A percentile compares a stretch with the other conserved stretches of the same genome.
These are phyloP conservation scores for Pituophis catenifer DNA, from an alignment of 2,113 vertebrate genomes.

Conservation along the genomic window DNA sequence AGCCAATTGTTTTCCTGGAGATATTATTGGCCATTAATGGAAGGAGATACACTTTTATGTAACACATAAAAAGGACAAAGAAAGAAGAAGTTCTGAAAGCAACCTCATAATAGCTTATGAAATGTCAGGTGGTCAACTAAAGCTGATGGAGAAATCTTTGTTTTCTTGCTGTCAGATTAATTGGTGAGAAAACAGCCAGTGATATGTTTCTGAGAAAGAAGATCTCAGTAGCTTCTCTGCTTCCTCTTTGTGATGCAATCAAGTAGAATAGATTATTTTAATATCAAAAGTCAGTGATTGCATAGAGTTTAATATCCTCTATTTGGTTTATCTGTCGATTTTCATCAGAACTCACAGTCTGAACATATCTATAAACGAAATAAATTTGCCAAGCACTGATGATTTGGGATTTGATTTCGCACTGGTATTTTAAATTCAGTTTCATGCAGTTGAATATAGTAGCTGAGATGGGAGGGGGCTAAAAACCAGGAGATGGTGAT, in stretches of 20 bases:
- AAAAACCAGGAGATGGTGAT: background rate
- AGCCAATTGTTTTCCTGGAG: background rate
- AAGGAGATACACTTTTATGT: background rate
- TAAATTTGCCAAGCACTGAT: background rate
- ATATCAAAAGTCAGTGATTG: background rate
- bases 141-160: background rate
- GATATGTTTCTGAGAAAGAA: background rate
- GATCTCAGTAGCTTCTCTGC: background rate
- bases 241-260: background rate
- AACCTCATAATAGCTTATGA: background rate
- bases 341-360: background rate
- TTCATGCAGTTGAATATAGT: background rate
- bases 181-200: background rate
- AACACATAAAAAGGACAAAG: background rate
- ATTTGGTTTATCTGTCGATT: background rate
- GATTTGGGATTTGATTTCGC: background rate
- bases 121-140: background rate
- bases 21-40: background rate
- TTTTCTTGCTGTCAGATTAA: background rate
- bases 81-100: background rate
- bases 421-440: background rate
- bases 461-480: background rate
- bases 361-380: background rate
- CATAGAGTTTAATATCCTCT: background rate
- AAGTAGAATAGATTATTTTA: background rate